Conservation (phyloP, 2,113 vertebrate species). For the Uria aalge region DNA sequence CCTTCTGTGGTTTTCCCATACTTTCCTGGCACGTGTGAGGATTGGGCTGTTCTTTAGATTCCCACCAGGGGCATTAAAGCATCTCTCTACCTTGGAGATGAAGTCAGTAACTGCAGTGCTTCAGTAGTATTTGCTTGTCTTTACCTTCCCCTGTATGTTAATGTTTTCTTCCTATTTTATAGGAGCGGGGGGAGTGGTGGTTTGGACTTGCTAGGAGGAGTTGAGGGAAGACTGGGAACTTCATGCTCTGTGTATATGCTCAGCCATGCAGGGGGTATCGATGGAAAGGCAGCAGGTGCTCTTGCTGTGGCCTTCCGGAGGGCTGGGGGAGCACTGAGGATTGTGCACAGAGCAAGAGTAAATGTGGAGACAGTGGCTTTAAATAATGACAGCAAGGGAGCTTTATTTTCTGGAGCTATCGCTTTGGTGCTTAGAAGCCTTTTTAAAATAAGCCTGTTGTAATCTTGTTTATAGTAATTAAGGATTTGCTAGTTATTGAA, state of each 20-base stretch:
- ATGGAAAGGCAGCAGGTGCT: background rate
- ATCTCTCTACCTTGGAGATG: background rate
- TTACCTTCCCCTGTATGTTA: background rate
- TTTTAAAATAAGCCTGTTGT: constrained; percentile 4
- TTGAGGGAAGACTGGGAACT: background rate
- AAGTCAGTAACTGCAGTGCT: background rate
- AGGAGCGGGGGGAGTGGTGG: background rate
- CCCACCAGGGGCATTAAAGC: background rate
- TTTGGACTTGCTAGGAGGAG: background rate
- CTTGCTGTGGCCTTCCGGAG: background rate
- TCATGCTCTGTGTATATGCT: background rate
- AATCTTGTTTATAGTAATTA: constrained; percentile 63
- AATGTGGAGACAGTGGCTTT: background rate
- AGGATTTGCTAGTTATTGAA: constrained; percentile 60
- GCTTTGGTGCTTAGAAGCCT: constrained; percentile 17
- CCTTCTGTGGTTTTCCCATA: background rate
- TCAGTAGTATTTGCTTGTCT: background rate
- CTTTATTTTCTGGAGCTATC: constrained; percentile 29
- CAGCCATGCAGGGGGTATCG: background rate
- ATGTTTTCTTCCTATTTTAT: background rate
- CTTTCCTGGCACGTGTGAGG: background rate
- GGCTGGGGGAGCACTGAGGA: background rate
- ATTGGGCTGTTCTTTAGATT: background rate
- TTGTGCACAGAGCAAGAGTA: background rate
- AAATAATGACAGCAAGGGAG: background rate